Conservation (phyloP, 1,140 invertebrate species). For the Nymphalis io region DNA sequence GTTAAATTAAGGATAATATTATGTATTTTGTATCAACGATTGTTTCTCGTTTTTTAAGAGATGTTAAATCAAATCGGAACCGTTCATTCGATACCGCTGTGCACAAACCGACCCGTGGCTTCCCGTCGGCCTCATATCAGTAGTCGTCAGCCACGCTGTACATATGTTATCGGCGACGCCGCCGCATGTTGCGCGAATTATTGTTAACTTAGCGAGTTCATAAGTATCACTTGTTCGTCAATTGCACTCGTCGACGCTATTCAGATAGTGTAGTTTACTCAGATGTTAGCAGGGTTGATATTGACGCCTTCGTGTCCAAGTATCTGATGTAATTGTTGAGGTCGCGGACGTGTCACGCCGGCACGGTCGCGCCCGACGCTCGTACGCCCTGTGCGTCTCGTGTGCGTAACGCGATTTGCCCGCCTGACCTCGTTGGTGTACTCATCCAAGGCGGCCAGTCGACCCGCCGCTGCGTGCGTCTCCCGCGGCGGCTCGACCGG, state of each 20-base stretch:
- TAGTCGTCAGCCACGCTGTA: conserved; percentile 28
- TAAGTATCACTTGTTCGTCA: conserved; percentile 79
- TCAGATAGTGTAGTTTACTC: conserved; percentile 67
- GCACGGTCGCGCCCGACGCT: no score
- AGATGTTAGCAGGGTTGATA: conserved; percentile 46
- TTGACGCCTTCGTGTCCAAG: conserved; percentile 19
- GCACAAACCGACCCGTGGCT: conserved; percentile 69
- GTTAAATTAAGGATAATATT: conserved; percentile 74
- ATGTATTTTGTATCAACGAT: conserved; percentile 78
- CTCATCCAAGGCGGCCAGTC: no score
- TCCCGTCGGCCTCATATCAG: conserved; percentile 28
- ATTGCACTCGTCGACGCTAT: conserved; percentile 76
- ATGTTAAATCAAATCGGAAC: conserved; percentile 63
- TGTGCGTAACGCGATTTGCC: no score
- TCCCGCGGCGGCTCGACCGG: no score
- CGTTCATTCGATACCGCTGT: conserved; percentile 73
- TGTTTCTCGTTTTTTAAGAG: conserved; percentile 75
- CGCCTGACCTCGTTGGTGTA: no score
- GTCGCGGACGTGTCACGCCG: neutral
- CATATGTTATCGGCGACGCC: conserved; percentile 63
- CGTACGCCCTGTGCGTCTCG: no score
- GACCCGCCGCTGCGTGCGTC: no score
- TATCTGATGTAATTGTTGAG: neutral
- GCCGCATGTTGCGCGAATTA: conserved; percentile 52
- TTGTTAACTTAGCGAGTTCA: conserved; percentile 75